These are phyloP conservation scores for Melieria picta DNA, from an alignment of 2,888 invertebrate genomes.

Conservation along the genomic window DNA sequence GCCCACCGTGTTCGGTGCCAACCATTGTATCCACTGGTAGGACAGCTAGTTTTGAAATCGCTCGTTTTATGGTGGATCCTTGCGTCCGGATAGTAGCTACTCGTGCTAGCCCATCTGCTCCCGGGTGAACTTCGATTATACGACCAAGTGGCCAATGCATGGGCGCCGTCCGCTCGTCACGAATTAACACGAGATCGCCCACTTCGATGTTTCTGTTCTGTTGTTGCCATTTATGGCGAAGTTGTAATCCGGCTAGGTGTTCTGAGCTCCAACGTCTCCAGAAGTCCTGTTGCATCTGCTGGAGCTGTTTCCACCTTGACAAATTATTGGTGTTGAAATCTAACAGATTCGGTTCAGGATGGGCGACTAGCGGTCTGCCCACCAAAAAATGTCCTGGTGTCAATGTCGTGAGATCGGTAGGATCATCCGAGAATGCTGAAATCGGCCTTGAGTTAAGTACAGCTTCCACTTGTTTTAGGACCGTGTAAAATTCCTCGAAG, in stretches of 20 bases:
- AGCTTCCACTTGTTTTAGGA: slow-evolving; percentile 3
- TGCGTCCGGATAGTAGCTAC: too few relatives aligned
- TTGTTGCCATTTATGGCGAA: background rate
- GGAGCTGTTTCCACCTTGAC: slow-evolving; percentile 10
- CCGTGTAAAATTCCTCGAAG: slow-evolving; percentile 13
- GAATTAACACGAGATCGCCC: slow-evolving; percentile 9
- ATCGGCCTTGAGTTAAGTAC: background rate
- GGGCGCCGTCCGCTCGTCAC: background rate
- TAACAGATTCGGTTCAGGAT: slow-evolving; percentile 3
- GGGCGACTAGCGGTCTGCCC: background rate
- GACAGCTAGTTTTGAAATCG: slow-evolving; percentile 27
- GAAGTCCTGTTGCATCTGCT: slow-evolving; percentile 21
- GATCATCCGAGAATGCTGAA: background rate
- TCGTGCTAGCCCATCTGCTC: too few relatives aligned
- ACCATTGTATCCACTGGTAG: slow-evolving; percentile 19
- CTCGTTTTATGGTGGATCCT: slow-evolving; percentile 19
- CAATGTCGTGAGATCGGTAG: background rate
- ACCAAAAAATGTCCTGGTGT: slow-evolving; percentile 13
- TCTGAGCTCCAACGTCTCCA: slow-evolving; percentile 11
- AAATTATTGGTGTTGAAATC: background rate
- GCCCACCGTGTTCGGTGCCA: too few relatives aligned
- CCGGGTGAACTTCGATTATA: background rate
- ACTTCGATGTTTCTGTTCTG: background rate
- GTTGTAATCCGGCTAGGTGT: slow-evolving; percentile 4
- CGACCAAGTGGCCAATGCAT: background rate